Conservation (phyloP, 2,113 vertebrate genomes). For the Pontoporia blainvillei region DNA sequence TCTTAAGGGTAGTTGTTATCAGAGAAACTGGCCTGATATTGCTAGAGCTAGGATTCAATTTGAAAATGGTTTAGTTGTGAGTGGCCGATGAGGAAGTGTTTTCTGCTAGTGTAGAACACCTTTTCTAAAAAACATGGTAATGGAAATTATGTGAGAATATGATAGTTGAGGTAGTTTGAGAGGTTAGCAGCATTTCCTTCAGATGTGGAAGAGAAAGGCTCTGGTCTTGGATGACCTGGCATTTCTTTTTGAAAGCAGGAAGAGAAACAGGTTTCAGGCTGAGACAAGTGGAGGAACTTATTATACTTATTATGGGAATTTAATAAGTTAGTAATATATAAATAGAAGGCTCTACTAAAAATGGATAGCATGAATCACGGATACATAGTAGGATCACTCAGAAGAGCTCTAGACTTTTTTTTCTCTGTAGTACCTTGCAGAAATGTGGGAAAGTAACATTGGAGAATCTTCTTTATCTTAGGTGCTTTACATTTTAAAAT, state of each 20-base stretch:
- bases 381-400: not conserved
- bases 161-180: not conserved
- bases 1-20: not conserved
- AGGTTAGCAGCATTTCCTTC: not conserved
- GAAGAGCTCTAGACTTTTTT: not conserved
- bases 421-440: not conserved
- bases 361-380: not conserved
- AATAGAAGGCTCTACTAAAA: not conserved
- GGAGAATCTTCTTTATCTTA: not conserved
- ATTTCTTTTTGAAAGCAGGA: not conserved
- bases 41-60: not conserved
- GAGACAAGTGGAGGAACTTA: not conserved
- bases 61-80: not conserved
- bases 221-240: not conserved
- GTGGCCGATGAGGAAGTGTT: not conserved
- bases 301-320: not conserved
- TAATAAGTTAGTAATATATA: not conserved
- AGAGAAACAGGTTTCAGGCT: not conserved
- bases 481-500: not conserved
- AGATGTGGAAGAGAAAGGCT: not conserved
- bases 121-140: not conserved
- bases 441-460: not conserved
- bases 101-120: not conserved
- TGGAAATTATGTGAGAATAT: not conserved
- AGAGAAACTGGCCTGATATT: not conserved